phyloP scores from a whole-genome alignment of 2,888 invertebrate species.

The Perdita meconis region DNA sequence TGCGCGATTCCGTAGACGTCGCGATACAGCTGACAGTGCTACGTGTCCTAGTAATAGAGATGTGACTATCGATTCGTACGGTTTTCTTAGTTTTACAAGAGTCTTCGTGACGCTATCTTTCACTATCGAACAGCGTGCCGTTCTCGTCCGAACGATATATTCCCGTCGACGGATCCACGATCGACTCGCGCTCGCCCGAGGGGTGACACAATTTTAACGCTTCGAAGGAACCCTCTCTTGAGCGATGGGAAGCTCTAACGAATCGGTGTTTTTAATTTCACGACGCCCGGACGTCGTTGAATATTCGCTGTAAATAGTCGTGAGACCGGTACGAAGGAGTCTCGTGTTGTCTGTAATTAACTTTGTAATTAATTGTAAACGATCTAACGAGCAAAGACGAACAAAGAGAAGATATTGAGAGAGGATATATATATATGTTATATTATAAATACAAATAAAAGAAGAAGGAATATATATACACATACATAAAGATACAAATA shows the following conservation, averaged over 20 bases:
- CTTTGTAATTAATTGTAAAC: constrained; percentile 70
- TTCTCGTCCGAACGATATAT: no score
- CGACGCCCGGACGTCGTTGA: constrained; percentile 21
- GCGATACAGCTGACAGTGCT: no score
- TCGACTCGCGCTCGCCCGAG: constrained; percentile 20
- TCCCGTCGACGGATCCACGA: constrained; percentile 8
- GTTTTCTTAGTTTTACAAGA: no score
- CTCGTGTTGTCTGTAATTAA: constrained; percentile 67
- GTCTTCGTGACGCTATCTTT: no score
- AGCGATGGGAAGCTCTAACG: constrained; percentile 5
- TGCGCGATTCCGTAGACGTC: no score
- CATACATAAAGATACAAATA: constrained; percentile 49
- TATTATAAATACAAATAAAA: constrained; percentile 53
- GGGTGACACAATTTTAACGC: constrained; percentile 4
- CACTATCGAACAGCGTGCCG: no score
- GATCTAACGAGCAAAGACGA: constrained; percentile 44
- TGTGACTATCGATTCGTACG: no score
- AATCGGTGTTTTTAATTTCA: constrained; percentile 42
- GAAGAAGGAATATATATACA: constrained; percentile 58
- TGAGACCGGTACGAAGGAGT: constrained; percentile 25
- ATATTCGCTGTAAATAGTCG: constrained; percentile 63
- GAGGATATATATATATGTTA: constrained; percentile 61
- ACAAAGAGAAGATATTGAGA: constrained; percentile 27
- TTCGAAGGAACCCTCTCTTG: constrained; percentile 2
- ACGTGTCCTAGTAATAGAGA: no score